Percentiles rank a stretch among this genome's conserved stretches.
These are phyloP conservation scores for Andrena praecox DNA, from an alignment of 2,888 invertebrate genomes.

Conservation along the genomic window DNA sequence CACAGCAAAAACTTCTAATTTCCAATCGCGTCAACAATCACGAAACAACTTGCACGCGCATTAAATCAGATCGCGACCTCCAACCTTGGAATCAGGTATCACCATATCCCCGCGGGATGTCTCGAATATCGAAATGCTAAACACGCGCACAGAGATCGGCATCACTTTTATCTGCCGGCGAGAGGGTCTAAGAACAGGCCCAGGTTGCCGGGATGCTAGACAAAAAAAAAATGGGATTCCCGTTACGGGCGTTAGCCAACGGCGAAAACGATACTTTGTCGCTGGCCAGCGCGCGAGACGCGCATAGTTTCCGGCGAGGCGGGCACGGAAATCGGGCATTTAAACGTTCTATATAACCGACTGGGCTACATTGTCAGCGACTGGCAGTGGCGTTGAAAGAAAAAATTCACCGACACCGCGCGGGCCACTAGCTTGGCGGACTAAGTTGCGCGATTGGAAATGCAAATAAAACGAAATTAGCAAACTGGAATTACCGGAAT, in stretches of 20 bases:
- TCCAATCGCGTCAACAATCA: too few relatives aligned
- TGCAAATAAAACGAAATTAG: too few relatives aligned
- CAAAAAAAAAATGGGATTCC: not conserved
- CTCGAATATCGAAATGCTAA: not conserved
- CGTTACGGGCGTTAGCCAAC: slow-evolving; percentile 30
- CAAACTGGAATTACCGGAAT: too few relatives aligned
- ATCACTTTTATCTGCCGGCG: not conserved
- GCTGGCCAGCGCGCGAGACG: slow-evolving; percentile 4
- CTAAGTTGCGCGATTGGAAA: too few relatives aligned
- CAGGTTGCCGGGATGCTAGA: not conserved
- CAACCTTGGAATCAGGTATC: not conserved
- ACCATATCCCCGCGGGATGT: not conserved
- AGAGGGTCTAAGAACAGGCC: not conserved
- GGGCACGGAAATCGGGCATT: slow-evolving; percentile 15
- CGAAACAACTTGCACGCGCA: too few relatives aligned
- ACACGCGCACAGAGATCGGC: not conserved
- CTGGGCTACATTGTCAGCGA: slow-evolving; percentile 44
- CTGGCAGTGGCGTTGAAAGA: slow-evolving; percentile 5
- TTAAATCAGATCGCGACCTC: slow-evolving; percentile 1
- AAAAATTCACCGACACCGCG: slow-evolving; percentile 13
- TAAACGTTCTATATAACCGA: slow-evolving; percentile 30
- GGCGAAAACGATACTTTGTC: slow-evolving; percentile 30
- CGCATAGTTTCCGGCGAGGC: slow-evolving; percentile 11
- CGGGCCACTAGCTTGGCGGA: too few relatives aligned
- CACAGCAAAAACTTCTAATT: too few relatives aligned